Evolutionary conservation across 1,140 invertebrate genomes (phyloP).

Genomic region (Euura saliciscinereae): DNA sequence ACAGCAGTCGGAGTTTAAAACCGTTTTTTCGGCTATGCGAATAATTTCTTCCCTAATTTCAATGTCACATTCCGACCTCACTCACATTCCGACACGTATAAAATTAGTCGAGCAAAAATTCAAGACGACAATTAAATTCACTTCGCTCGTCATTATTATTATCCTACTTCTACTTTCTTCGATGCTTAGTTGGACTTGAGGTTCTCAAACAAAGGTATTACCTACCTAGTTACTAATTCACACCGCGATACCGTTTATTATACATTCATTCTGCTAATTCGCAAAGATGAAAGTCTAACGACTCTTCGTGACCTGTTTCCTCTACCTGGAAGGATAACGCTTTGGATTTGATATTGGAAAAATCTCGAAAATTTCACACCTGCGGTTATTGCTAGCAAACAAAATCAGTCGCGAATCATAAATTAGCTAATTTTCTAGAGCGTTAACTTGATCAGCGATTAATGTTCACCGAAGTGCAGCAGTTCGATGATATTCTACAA

Average conservation of each 20-base stretch:
- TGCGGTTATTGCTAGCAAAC: background rate
- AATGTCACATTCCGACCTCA: background rate
- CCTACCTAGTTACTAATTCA: background rate
- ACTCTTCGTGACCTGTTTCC: background rate
- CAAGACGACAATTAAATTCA: background rate
- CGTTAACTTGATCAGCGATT: background rate
- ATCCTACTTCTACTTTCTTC: background rate
- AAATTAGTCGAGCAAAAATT: background rate
- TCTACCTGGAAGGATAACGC: background rate
- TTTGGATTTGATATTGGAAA: background rate
- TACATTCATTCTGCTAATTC: background rate
- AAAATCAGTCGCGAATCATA: background rate
- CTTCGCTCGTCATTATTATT: no score
- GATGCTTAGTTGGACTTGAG: background rate
- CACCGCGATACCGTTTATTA: background rate
- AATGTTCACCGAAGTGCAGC: background rate
- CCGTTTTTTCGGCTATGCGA: background rate
- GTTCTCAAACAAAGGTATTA: background rate
- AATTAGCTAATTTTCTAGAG: background rate
- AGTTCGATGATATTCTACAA: no score
- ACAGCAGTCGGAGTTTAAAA: no score
- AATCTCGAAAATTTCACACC: no score
- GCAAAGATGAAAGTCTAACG: background rate
- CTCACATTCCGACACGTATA: background rate
- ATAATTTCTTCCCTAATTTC: background rate